Conservation (phyloP, 2,113 vertebrate genomes). For the Maccullochella peelii region DNA sequence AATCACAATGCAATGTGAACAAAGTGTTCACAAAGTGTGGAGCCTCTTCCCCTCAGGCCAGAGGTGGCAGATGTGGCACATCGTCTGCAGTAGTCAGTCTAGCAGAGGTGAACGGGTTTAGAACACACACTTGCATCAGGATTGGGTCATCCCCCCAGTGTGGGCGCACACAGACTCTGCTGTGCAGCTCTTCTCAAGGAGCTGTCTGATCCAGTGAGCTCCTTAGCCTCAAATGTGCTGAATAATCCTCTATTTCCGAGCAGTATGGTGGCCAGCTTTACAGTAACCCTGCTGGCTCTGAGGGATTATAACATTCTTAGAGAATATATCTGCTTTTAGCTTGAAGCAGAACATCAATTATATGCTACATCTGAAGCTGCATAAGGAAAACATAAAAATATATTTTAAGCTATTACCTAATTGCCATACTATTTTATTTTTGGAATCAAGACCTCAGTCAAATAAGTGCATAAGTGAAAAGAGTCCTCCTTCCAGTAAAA, state of each 20-base stretch:
- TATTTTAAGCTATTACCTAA: background rate
- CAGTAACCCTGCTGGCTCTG: slow-evolving; percentile 19
- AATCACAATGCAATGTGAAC: background rate
- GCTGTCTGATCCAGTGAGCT: slow-evolving; percentile 43
- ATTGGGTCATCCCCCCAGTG: background rate
- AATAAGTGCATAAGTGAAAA: background rate
- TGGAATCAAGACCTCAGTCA: slow-evolving; percentile 6
- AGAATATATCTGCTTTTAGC: background rate
- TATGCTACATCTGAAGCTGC: too few relatives aligned
- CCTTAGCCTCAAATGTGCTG: slow-evolving; percentile 40
- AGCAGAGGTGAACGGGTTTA: slow-evolving; percentile 34
- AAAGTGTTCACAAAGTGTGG: background rate
- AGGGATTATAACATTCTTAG: slow-evolving; percentile 10
- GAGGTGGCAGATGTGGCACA: slow-evolving; percentile 15
- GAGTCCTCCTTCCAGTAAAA: slow-evolving; percentile 11
- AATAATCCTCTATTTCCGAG: slow-evolving; percentile 35
- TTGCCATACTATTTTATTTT: background rate
- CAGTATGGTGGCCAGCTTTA: slow-evolving; percentile 17
- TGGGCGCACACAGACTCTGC: slow-evolving; percentile 33
- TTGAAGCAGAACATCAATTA: background rate
- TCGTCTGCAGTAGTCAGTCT: slow-evolving; percentile 6
- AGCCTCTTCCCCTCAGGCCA: background rate
- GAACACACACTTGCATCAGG: slow-evolving; percentile 19
- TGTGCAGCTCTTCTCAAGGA: slow-evolving; percentile 47
- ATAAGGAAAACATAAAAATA: background rate